These are phyloP conservation scores for Enteromius radiatus DNA, from an alignment of 2,797 vertebrate genomes.

Conservation along the genomic window DNA sequence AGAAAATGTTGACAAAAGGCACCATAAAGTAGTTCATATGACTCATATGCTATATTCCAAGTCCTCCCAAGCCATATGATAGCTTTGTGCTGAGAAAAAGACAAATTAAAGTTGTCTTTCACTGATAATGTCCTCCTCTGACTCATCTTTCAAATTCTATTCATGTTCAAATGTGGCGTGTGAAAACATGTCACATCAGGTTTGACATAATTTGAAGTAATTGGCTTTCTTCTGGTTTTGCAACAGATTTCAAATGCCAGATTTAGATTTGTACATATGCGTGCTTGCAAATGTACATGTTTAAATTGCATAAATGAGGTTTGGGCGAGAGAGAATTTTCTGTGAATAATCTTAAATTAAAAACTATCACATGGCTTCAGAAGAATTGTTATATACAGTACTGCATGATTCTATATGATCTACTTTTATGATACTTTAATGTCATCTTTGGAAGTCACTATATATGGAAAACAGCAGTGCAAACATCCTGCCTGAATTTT, in stretches of 20 bases:
- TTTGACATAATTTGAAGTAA: not conserved
- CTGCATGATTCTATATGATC: not conserved
- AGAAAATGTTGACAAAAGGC: not conserved
- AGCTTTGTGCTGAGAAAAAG: not conserved
- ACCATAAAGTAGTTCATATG: not conserved
- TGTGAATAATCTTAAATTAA: not conserved
- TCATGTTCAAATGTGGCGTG: not conserved
- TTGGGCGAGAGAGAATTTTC: not conserved
- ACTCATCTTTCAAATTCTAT: not conserved
- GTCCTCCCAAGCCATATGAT: not conserved
- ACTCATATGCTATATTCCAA: not conserved
- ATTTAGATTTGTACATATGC: not conserved
- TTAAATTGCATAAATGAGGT: not conserved
- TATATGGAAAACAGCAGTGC: not conserved
- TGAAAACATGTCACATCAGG: not conserved
- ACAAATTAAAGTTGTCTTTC: slow-evolving; percentile 13
- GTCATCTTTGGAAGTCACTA: not conserved
- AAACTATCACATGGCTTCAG: not conserved
- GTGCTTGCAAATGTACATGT: not conserved
- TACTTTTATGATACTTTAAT: not conserved
- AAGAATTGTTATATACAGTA: not conserved
- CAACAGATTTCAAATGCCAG: not conserved
- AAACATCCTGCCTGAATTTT: not conserved
- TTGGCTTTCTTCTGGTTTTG: not conserved
- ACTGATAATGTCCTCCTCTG: not conserved